phyloP scores from a whole-genome alignment of 92 coral and sea anemone species.

The Scolanthus callimorphus region DNA sequence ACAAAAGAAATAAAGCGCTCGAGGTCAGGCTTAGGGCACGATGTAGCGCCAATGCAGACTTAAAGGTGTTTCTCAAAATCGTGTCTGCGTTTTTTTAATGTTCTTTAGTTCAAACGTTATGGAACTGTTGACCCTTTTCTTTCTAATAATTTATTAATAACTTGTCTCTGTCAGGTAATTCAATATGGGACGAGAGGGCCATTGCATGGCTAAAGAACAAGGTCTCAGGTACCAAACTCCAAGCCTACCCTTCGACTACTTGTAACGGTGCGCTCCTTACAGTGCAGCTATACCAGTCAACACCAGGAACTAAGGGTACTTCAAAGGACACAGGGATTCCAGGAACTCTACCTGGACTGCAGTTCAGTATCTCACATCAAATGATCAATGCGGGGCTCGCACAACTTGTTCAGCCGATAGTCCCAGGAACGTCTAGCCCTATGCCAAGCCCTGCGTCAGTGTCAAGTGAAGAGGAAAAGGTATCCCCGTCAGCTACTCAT shows the following conservation, averaged over 20 bases:
- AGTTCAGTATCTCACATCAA: constrained; percentile 62
- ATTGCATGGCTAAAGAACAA: constrained; percentile 63
- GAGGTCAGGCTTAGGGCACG: too few species aligned
- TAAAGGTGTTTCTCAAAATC: too few species aligned
- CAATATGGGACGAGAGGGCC: constrained; percentile 61
- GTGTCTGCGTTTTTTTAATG: too few species aligned
- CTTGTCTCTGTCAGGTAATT: constrained; percentile 24
- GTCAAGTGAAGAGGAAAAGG: constrained; percentile 34
- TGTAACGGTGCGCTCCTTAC: constrained; percentile 43
- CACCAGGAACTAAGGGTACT: constrained; percentile 13
- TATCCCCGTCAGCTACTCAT: too few species aligned
- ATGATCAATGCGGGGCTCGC: constrained; percentile 63
- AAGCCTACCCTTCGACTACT: constrained; percentile 62
- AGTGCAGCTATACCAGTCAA: constrained; percentile 46
- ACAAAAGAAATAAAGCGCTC: too few species aligned
- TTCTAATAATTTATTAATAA: too few species aligned
- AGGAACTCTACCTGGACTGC: constrained; percentile 41
- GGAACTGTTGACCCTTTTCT: too few species aligned
- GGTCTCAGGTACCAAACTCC: constrained; percentile 69
- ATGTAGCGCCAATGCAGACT: too few species aligned
- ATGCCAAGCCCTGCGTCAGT: constrained; percentile 50
- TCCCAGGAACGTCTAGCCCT: constrained; percentile 5
- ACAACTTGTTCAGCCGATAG: constrained; percentile 30
- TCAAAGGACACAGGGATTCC: constrained; percentile 15
- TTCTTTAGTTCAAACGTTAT: too few species aligned